phyloP scores from a whole-genome alignment of 2,888 invertebrate genomes.

The Cheilosia urbana region DNA sequence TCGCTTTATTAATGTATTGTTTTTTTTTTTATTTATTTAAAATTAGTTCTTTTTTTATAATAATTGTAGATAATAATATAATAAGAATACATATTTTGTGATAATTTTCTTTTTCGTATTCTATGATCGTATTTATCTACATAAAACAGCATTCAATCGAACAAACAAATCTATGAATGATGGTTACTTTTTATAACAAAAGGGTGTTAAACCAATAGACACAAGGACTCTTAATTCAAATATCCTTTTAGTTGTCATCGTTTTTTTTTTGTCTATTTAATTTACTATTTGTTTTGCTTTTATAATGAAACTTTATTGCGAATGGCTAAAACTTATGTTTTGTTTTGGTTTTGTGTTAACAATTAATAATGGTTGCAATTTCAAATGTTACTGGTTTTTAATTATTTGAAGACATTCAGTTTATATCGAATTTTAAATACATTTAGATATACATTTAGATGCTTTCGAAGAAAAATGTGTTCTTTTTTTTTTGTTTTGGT shows the following conservation, averaged over 20 bases:
- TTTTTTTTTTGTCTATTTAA: background rate
- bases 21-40: slow-evolving; percentile 33
- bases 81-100: slow-evolving; percentile 48
- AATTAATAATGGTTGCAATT: slow-evolving; percentile 37
- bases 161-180: slow-evolving; percentile 10
- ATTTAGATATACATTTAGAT: slow-evolving; percentile 70
- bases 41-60: slow-evolving; percentile 36
- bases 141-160: slow-evolving; percentile 52
- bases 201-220: slow-evolving; percentile 24
- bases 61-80: slow-evolving; percentile 45
- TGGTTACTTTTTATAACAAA: background rate
- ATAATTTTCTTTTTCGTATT: slow-evolving; percentile 33
- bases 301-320: slow-evolving; percentile 39
- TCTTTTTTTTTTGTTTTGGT: slow-evolving; percentile 1
- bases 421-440: slow-evolving; percentile 60
- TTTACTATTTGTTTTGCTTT: slow-evolving; percentile 1
- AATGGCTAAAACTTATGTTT: slow-evolving; percentile 44
- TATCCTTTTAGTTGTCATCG: background rate
- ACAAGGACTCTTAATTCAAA: slow-evolving; percentile 23
- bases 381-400: slow-evolving; percentile 36
- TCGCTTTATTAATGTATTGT: slow-evolving; percentile 50
- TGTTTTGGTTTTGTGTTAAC: slow-evolving; percentile 3
- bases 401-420: slow-evolving; percentile 56
- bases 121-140: slow-evolving; percentile 44
- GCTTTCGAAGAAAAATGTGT: slow-evolving; percentile 46